These are phyloP conservation scores for Cataglyphis livida DNA, from an alignment of 2,888 invertebrate species.

Conservation along the genomic window DNA sequence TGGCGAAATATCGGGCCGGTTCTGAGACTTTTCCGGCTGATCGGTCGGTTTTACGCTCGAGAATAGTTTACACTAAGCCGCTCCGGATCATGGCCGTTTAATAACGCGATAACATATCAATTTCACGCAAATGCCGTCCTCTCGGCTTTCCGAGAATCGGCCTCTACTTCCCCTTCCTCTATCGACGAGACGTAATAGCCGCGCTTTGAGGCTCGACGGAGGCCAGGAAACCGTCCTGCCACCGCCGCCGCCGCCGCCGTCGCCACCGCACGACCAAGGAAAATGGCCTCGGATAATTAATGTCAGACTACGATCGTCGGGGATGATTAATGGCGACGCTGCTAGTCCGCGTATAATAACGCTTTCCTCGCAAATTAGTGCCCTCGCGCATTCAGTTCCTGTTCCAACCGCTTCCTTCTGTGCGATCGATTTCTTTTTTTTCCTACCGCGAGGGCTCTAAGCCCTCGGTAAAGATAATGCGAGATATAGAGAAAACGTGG, in stretches of 20 bases:
- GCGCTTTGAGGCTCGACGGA: slow-evolving; percentile 72
- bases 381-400: slow-evolving; percentile 74
- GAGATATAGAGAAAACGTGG: not conserved
- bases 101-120: slow-evolving; percentile 83
- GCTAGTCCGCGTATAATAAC: slow-evolving; percentile 78
- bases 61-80: slow-evolving; percentile 76
- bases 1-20: slow-evolving; percentile 54
- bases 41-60: slow-evolving; percentile 64
- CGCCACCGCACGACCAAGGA: slow-evolving; percentile 74
- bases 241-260: slow-evolving; percentile 53
- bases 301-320: slow-evolving; percentile 81
- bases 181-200: slow-evolving; percentile 70
- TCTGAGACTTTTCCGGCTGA: slow-evolving; percentile 58
- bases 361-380: slow-evolving; percentile 81
- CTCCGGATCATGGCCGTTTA: slow-evolving; percentile 77
- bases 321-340: slow-evolving; percentile 81
- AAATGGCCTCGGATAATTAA: slow-evolving; percentile 83
- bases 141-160: slow-evolving; percentile 32
- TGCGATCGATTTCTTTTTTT: slow-evolving; percentile 69
- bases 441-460: slow-evolving; percentile 26
- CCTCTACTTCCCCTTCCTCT: slow-evolving; percentile 48
- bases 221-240: slow-evolving; percentile 73
- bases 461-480: slow-evolving; percentile 9
- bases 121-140: slow-evolving; percentile 80
- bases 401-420: slow-evolving; percentile 61